These are phyloP conservation scores for Grammomys dolichurus DNA, from an alignment of 2,113 vertebrate genomes.

Conservation along the genomic window DNA sequence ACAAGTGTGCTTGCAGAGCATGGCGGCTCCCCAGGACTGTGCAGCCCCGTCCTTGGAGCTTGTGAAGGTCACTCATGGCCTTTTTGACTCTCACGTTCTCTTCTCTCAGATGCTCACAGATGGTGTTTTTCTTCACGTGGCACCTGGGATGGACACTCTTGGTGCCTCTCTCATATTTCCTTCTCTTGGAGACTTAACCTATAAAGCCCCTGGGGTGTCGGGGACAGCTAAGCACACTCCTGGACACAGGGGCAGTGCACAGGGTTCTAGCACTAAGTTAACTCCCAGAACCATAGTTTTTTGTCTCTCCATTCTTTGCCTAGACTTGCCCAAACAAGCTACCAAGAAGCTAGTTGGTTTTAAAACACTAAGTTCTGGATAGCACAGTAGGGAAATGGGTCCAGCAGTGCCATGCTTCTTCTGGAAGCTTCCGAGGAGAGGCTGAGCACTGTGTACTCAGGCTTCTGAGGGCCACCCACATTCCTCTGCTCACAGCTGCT, in stretches of 20 bases:
- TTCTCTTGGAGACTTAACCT: background rate
- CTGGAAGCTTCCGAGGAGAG: background rate
- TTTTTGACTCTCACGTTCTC: background rate
- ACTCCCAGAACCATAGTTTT: background rate
- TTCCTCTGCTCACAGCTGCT: background rate
- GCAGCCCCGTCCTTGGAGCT: background rate
- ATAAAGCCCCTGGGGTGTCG: background rate
- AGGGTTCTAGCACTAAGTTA: background rate
- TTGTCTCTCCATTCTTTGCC: background rate
- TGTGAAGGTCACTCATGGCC: background rate
- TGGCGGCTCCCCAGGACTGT: background rate
- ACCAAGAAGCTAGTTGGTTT: background rate
- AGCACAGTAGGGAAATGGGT: background rate
- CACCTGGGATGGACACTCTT: background rate
- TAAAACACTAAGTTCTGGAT: background rate
- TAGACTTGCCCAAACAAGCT: background rate
- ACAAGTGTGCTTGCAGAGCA: background rate
- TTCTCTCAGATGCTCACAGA: background rate
- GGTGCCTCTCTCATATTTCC: background rate
- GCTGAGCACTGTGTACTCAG: background rate
- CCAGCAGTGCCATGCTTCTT: background rate
- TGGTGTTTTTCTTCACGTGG: background rate
- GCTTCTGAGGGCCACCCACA: rapidly evolving
- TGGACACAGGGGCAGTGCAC: background rate
- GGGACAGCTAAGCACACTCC: background rate